Evolutionary conservation across 2,888 invertebrate species (phyloP), one percentile per base, ranked within the genome.

Genomic region (Leptopterna dolabrata): DNA sequence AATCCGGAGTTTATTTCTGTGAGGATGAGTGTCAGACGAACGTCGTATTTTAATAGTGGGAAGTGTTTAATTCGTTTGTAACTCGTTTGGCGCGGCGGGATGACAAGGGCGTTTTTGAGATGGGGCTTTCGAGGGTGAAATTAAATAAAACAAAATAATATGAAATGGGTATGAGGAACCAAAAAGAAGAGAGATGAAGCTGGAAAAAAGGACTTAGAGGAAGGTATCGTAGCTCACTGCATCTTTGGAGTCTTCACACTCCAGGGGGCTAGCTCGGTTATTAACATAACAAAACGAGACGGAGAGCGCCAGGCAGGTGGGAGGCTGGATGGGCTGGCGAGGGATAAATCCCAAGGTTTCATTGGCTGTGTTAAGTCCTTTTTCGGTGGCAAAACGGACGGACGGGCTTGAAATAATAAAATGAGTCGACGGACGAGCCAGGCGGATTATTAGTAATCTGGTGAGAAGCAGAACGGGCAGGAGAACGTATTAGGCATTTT

Each of bases 61-160:
- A 81, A 81, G 47, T 81, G 81, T 81, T 81, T 81, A 81, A 78
- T 78, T 78, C 78, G 78, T 78, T 78, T 43, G 78, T 78, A 43
- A 81, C 47, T 81, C 81, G 81, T 81, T 81, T 51, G 81, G 51
- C 45, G 81, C 81, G 30, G 81, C 11, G 47, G 81, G 51, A 78
- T 43, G 78, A 78, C 43, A 78, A 19, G 51, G 30, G 81, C 30
- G 73, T 73, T 73, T 73, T 29, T 51, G 81, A 81, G 81, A 51
- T 81, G 81, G 30, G 81, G 81, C 47, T 63, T 24, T 36, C 30
- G 51, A 41, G 81, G 27, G 30, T 51, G 51, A 51, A 81, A 81
- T 81, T 81, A 81, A 51, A 81, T 81, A 81, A 73, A 41, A 73
- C 41, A 41, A 73, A 41, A 73, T 73, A 73, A 73, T 73, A 73